Percentiles rank a stretch among this genome's conserved stretches.
Conservation (phyloP, 2,113 vertebrate genomes). For the Archilochus colubris region DNA sequence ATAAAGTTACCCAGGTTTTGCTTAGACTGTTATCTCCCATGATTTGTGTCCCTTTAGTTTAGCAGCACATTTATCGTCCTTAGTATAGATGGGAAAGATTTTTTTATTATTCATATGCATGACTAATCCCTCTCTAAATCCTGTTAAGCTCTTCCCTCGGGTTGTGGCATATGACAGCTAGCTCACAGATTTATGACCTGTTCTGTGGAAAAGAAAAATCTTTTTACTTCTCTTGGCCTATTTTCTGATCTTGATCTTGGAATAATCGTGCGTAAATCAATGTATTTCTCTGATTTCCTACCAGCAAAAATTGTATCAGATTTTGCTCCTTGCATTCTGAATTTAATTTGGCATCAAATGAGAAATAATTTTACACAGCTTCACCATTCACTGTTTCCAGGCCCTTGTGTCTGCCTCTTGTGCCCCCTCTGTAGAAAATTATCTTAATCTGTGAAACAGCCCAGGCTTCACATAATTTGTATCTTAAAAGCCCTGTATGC, state of each 20-base stretch:
- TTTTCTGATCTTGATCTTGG: background rate
- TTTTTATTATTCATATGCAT: slow-evolving; percentile 17
- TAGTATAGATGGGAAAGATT: background rate
- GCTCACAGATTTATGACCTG: background rate
- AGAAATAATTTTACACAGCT: background rate
- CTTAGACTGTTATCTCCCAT: background rate
- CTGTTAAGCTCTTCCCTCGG: slow-evolving; percentile 39
- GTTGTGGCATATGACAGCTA: background rate
- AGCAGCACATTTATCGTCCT: background rate
- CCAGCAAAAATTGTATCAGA: background rate
- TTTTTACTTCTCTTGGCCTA: background rate
- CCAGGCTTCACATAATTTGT: background rate
- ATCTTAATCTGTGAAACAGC: background rate
- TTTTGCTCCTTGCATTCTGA: background rate
- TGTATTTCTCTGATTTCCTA: background rate
- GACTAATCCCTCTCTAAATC: slow-evolving; percentile 47
- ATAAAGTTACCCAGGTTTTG: background rate
- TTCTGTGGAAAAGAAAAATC: background rate
- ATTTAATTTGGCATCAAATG: background rate
- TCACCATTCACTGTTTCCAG: background rate
- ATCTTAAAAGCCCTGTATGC: background rate
- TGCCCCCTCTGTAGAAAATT: background rate
- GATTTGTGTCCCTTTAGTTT: background rate
- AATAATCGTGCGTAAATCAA: background rate
- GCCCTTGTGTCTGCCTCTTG: background rate